Evolutionary conservation across 2,797 vertebrate genomes (phyloP).

Genomic region (Varecia variegata): DNA sequence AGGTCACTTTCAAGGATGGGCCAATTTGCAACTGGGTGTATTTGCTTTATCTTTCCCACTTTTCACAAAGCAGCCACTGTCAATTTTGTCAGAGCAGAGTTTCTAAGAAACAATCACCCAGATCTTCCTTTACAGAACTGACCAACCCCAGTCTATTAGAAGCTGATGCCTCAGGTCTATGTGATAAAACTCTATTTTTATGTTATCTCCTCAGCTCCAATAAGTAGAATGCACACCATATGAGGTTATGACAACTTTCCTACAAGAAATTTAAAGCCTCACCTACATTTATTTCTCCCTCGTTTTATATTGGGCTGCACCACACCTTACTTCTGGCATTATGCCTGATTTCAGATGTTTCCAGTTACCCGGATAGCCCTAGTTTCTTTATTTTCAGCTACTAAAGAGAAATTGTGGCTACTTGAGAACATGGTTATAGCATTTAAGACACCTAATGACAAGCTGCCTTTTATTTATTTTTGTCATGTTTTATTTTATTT

Average conservation of each 20-base stretch:
- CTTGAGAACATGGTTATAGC: background rate
- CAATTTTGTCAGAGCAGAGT: slow-evolving; percentile 39
- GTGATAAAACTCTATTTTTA: background rate
- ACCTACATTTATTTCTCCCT: background rate
- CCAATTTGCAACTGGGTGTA: background rate
- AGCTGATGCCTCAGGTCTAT: background rate
- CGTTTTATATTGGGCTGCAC: background rate
- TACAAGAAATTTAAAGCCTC: background rate
- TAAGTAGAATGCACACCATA: background rate
- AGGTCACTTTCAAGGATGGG: slow-evolving; percentile 23
- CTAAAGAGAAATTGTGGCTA: background rate
- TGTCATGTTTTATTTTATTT: background rate
- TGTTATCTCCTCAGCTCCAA: background rate
- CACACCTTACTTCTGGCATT: background rate
- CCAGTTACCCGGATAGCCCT: background rate
- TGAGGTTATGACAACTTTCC: background rate
- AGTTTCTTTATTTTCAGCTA: background rate
- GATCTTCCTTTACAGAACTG: background rate
- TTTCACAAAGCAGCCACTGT: slow-evolving; percentile 32
- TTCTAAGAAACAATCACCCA: slow-evolving; percentile 33
- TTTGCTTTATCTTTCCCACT: background rate
- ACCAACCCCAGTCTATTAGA: background rate
- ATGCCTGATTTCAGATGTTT: background rate
- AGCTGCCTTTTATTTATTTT: background rate
- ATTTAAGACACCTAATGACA: background rate